Evolutionary conservation across 2,113 vertebrate genomes (phyloP), one percentile per base, ranked within the genome.

Genomic region (Myodes glareolus): DNA sequence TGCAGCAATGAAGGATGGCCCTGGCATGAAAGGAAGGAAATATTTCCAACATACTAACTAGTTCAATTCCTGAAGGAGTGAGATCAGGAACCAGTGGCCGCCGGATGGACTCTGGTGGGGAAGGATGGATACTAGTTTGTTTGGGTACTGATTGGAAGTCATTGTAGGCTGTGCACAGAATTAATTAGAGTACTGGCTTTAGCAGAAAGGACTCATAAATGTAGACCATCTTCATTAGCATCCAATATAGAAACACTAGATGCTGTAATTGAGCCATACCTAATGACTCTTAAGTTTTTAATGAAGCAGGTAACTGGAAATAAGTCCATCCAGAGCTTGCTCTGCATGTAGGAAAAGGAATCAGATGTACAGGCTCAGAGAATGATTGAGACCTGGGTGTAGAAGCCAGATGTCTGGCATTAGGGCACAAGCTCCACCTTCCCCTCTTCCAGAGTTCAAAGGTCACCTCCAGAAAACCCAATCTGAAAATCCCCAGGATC

Each of bases 31-130:
- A 95, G 86, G 12, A 42, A 73, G 85, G 88, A 61, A 77, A 84
- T 63, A 75, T 82, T 36, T 76, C 94, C 94, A 81, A 67, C 70
- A 97, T 91, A 88, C 21, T 42, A n/a, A 86, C 25, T 39, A 39
- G 47, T 70, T 94, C 67, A 1, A 0, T 95, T 95, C 78, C 31
- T 90, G 27, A 42, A 55, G 67, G 47, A 17, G 21, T 16, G n/a
- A 33, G 84, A 16, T 2, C 27, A 84, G 50, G 31, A 55, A 0
- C 39, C 63, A 31, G 1, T 12, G 36, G 10, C 36, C 16, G 65
- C 4, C 19, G 0, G 73, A 2, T 0, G 12, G 11, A 6, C 2
- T 3, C 36, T 7, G 36, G 7, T 33, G 23, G 72, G 80, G 21
- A 42, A 29, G 11, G 36, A 19, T 13, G 17, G 9, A 1, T 1